These are phyloP conservation scores for Pissodes strobi DNA, from an alignment of 1,140 invertebrate species.

Conservation along the genomic window DNA sequence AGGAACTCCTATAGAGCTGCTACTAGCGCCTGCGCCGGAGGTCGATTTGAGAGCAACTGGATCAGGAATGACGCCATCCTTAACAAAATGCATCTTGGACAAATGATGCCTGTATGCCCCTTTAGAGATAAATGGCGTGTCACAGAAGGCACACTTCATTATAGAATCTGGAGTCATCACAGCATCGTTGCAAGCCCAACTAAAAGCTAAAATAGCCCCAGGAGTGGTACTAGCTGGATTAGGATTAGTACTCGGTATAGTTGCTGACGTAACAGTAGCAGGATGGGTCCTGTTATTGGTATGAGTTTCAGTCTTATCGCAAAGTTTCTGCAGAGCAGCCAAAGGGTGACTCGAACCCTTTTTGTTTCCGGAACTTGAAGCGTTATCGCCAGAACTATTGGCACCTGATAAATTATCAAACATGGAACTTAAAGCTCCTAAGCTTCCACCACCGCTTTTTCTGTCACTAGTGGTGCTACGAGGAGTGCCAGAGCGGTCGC, in stretches of 20 bases:
- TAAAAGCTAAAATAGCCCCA: constrained; percentile 85
- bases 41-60: constrained; percentile 66
- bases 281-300: constrained; percentile 53
- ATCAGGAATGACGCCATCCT: constrained; percentile 83
- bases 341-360: constrained; percentile 81
- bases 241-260: constrained; percentile 43
- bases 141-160: constrained; percentile 96
- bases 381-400: constrained; percentile 57
- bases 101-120: constrained; percentile 95
- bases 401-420: constrained; percentile 78
- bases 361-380: constrained; percentile 57
- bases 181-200: constrained; percentile 91
- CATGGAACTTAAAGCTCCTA: constrained; percentile 88
- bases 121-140: constrained; percentile 94
- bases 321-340: constrained; percentile 90
- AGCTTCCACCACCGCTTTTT: constrained; percentile 62
- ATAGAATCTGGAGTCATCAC: constrained; percentile 83
- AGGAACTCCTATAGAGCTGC: constrained; percentile 34
- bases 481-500: constrained; percentile 74
- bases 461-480: constrained; percentile 66
- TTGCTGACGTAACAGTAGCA: constrained; percentile 44
- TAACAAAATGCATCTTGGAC: constrained; percentile 96
- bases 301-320: constrained; percentile 89
- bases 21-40: constrained; percentile 59
- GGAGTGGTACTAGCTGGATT: constrained; percentile 63